Evolutionary conservation across 1,140 invertebrate genomes (phyloP), one percentile per base, ranked within the genome.

Genomic region (Drosophila kanapiae): DNA sequence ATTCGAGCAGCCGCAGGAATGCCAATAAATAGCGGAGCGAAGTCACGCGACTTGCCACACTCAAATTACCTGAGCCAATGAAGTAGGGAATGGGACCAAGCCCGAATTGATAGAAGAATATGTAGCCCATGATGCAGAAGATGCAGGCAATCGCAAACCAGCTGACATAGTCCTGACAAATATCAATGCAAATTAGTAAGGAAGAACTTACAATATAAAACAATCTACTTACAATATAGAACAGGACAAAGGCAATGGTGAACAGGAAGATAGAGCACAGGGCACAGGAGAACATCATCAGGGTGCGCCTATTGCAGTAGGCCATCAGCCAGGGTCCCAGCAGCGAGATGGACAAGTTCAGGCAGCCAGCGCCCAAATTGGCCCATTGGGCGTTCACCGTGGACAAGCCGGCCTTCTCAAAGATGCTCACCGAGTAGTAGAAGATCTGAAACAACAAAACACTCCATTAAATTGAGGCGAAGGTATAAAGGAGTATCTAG

Each of bases 31-130:
- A 51, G 10, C 27, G 23, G n/a, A 60, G 10, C 27, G 23, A 13
- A 60, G 53, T 31, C 56, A 91, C 70, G 82, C 35, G 49, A 54
- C 40, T 6, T 49, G 9, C 11, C 11, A 4, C 16, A 13, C 58
- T 67, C 37, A 53, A 57, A 61, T 72, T 80, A 95, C 95, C 95
- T 84, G 96, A 95, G 13, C 96, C 97, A 82, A 98, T 97, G 82
- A 98, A 97, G 93, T 96, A 98, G 0, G 98, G 97, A 86, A 98
- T 97, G 2, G 97, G 97, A 14, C 96, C 96, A 37, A 97, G 93
- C 4, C 97, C 97, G 43, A 98, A 94, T 29, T 97, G 97, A 91
- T 97, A 98, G 67, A 95, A 95, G 35, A 97, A 94, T 35, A 98
- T 97, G 85, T 96, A 98, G 27, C 94, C 92, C 61, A 97, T 93